phyloP scores from a whole-genome alignment of 2,888 invertebrate genomes.

The Loripinus fragilis region DNA sequence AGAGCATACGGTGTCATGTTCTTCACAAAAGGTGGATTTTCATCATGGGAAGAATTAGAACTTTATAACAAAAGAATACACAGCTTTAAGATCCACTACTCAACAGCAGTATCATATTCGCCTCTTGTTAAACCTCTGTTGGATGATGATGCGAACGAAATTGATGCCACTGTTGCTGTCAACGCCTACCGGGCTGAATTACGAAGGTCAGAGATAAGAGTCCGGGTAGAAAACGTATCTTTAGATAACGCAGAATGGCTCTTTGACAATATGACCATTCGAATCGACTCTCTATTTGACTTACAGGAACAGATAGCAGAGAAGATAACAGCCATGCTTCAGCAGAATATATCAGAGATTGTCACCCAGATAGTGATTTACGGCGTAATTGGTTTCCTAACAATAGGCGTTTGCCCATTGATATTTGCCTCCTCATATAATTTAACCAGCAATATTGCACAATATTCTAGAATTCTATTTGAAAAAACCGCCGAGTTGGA shows the following conservation, averaged over 20 bases:
- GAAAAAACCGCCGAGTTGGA: conserved; percentile 63
- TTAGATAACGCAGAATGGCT: conserved; percentile 91
- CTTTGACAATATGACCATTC: conserved; percentile 92
- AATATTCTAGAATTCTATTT: conserved; percentile 68
- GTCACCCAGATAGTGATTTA: conserved; percentile 77
- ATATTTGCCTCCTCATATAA: conserved; percentile 53
- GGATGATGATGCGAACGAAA: conserved; percentile 68
- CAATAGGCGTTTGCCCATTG: conserved; percentile 57
- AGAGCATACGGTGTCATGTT: conserved; percentile 94
- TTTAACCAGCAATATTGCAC: conserved; percentile 66
- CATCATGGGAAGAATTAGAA: conserved; percentile 89
- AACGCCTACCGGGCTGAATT: conserved; percentile 87
- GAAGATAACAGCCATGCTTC: conserved; percentile 53
- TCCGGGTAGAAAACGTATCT: conserved; percentile 71
- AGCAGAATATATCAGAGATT: conserved; percentile 81
- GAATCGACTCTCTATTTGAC: conserved; percentile 91
- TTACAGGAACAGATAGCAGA: conserved; percentile 86
- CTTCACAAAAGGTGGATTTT: conserved; percentile 89
- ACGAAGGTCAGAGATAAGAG: conserved; percentile 36
- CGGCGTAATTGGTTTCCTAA: conserved; percentile 37
- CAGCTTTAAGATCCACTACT: conserved; percentile 91
- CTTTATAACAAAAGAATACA: conserved; percentile 92
- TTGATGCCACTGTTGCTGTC: conserved; percentile 85
- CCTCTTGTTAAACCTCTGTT: conserved; percentile 87
- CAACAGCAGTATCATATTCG: conserved; percentile 92